phyloP scores from a whole-genome alignment of 2,113 vertebrate genomes.

The Redunca redunca region DNA sequence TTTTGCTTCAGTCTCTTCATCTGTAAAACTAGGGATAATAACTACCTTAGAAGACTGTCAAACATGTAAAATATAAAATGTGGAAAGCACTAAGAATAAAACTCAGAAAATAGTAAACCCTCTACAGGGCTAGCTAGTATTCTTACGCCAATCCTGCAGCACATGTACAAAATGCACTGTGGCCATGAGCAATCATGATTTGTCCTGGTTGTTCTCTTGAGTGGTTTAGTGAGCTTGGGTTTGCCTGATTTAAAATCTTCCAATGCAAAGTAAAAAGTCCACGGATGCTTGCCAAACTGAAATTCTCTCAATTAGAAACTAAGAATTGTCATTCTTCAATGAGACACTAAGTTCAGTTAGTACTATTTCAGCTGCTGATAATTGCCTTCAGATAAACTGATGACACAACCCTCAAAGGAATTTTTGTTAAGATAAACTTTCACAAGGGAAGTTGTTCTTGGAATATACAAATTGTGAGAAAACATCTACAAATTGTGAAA shows the following conservation, averaged over 20 bases:
- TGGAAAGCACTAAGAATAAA: background rate
- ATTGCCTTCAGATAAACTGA: background rate
- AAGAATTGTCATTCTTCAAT: background rate
- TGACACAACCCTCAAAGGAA: background rate
- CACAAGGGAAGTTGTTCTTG: background rate
- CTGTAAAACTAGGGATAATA: background rate
- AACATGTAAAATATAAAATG: background rate
- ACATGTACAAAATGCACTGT: background rate
- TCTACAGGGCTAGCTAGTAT: background rate
- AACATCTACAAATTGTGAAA: background rate
- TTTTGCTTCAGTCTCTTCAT: background rate
- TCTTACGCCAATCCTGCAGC: background rate
- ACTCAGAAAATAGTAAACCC: background rate
- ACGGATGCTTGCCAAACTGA: background rate
- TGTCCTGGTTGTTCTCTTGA: background rate
- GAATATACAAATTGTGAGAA: background rate
- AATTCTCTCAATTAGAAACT: background rate
- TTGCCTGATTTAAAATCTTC: background rate
- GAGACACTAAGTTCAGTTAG: background rate
- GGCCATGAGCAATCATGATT: background rate
- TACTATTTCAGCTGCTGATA: background rate
- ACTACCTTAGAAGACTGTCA: background rate
- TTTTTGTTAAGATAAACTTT: background rate
- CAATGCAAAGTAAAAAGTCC: background rate
- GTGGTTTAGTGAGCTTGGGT: background rate